phyloP scores from a whole-genome alignment of 2,113 vertebrate species.

The Athene cunicularia region DNA sequence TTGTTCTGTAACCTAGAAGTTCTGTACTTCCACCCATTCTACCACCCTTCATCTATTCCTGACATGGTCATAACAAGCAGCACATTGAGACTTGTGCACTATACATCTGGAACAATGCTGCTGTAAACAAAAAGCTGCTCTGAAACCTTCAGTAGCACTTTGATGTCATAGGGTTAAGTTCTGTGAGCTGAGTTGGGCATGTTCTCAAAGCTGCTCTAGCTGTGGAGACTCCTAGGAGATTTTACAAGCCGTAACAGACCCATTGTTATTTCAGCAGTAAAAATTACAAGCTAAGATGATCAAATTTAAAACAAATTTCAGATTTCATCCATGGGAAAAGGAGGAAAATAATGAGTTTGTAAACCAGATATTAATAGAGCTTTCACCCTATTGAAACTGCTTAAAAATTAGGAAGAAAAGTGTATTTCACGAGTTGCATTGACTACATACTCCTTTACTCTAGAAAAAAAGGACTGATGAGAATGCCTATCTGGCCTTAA shows the following conservation, averaged over 20 bases:
- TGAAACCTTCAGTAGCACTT: neutral
- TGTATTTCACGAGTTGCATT: neutral
- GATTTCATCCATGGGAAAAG: neutral
- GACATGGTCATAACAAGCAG: neutral
- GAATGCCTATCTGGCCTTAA: neutral
- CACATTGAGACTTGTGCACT: neutral
- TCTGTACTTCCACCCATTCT: neutral
- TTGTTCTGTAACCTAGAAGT: neutral
- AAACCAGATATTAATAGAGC: neutral
- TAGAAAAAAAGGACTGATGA: neutral
- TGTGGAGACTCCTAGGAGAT: neutral
- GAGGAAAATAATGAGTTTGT: neutral
- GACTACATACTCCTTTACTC: neutral
- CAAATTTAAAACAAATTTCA: neutral
- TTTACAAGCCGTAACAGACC: neutral
- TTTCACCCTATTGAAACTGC: neutral
- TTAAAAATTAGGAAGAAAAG: neutral
- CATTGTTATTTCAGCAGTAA: neutral
- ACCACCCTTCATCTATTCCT: neutral
- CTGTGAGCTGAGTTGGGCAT: rapidly evolving
- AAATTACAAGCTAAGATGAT: neutral
- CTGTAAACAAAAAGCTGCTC: neutral
- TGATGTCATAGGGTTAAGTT: neutral
- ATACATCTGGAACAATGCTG: neutral
- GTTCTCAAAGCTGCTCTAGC: neutral